phyloP scores from a whole-genome alignment of 1,140 invertebrate species.

The Campoletis sonorensis region DNA sequence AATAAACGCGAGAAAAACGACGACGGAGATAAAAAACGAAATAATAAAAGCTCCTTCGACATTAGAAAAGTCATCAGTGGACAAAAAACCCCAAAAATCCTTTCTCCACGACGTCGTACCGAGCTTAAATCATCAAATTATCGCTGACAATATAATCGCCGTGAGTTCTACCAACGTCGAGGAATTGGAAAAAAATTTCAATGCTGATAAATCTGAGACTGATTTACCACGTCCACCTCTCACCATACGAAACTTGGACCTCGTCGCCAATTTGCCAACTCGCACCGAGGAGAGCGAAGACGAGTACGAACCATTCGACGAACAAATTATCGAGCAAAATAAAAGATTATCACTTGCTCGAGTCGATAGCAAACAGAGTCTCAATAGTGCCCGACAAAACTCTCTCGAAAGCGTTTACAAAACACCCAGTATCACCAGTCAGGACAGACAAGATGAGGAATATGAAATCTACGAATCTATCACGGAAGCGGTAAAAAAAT shows the following conservation, averaged over 20 bases:
- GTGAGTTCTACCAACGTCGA: slow-evolving; percentile 55
- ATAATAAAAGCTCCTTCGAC: slow-evolving; percentile 14
- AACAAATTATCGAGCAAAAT: slow-evolving; percentile 63
- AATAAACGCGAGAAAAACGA: slow-evolving; percentile 54
- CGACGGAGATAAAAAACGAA: slow-evolving; percentile 55
- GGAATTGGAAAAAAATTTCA: slow-evolving; percentile 47
- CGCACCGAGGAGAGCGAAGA: slow-evolving; percentile 67
- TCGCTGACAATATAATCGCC: slow-evolving; percentile 37
- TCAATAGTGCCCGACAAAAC: slow-evolving; percentile 61
- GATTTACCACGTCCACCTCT: slow-evolving; percentile 57
- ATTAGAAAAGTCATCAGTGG: background rate
- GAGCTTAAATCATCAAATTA: slow-evolving; percentile 6
- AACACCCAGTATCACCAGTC: slow-evolving; percentile 59
- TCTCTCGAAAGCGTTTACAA: slow-evolving; percentile 69
- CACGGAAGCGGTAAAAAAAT: slow-evolving; percentile 64
- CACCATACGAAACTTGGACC: slow-evolving; percentile 67
- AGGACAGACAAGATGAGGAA: slow-evolving; percentile 64
- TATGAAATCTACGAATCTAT: slow-evolving; percentile 73
- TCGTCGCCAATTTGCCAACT: slow-evolving; percentile 70
- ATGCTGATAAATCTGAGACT: slow-evolving; percentile 4
- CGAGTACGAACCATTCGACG: slow-evolving; percentile 70
- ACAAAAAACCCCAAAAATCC: slow-evolving; percentile 59
- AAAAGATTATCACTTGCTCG: slow-evolving; percentile 55
- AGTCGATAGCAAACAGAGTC: slow-evolving; percentile 64
- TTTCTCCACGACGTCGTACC: slow-evolving; percentile 59